These are phyloP conservation scores for Tachyglossus aculeatus DNA, from an alignment of 2,797 vertebrate species.

Conservation along the genomic window DNA sequence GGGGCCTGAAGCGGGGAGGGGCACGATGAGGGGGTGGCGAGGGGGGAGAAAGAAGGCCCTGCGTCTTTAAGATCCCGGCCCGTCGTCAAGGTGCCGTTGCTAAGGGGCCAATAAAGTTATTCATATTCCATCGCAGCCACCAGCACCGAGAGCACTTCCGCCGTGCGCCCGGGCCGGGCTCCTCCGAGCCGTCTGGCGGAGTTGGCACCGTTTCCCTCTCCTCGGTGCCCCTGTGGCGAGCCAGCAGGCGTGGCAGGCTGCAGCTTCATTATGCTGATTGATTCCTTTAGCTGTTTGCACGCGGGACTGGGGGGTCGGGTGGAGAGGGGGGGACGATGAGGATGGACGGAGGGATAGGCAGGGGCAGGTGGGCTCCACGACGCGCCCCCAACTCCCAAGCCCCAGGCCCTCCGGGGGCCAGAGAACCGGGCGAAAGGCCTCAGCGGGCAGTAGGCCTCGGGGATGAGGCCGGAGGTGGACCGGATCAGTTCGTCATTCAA, in stretches of 20 bases:
- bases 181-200: slow-evolving; percentile 69
- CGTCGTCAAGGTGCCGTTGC: slow-evolving; percentile 59
- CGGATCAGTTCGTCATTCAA: too few relatives aligned
- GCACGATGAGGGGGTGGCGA: not conserved
- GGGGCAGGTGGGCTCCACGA: not conserved
- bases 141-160: not conserved
- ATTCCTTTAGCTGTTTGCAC: slow-evolving; percentile 69
- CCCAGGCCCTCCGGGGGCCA: not conserved
- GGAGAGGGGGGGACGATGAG: slow-evolving; percentile 23
- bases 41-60: not conserved
- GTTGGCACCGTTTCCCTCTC: slow-evolving; percentile 66
- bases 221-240: slow-evolving; percentile 65
- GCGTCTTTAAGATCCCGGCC: slow-evolving; percentile 57
- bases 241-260: slow-evolving; percentile 56
- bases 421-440: too few relatives aligned
- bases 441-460: too few relatives aligned
- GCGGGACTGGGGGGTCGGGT: slow-evolving; percentile 60
- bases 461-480: too few relatives aligned
- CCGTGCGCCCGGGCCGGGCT: slow-evolving; percentile 35
- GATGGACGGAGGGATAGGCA: not conserved
- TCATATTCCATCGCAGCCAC: not conserved
- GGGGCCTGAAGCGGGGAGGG: not conserved
- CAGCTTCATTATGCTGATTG: slow-evolving; percentile 74
- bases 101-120: slow-evolving; percentile 41
- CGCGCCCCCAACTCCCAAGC: not conserved